Conservation (phyloP, 1,140 invertebrate genomes). For the Argopecten irradians region DNA sequence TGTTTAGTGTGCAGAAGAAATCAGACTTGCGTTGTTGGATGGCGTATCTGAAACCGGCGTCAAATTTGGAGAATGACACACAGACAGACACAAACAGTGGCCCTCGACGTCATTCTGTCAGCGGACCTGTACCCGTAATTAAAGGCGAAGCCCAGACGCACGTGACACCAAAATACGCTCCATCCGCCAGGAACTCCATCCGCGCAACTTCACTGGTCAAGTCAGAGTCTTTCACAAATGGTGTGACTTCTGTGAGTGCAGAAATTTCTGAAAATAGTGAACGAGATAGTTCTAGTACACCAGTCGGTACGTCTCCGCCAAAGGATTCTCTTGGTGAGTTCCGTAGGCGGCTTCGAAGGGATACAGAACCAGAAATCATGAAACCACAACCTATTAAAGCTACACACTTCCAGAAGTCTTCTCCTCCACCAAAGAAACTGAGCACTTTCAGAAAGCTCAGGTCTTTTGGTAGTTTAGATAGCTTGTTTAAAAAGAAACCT, state of each 20-base stretch:
- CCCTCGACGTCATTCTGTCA: constrained; percentile 28
- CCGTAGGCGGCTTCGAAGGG: constrained; percentile 52
- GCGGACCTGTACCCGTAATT: background rate
- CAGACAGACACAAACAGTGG: background rate
- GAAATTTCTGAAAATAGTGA: background rate
- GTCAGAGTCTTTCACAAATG: background rate
- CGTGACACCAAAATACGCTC: constrained; percentile 29
- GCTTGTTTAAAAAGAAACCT: constrained; percentile 54
- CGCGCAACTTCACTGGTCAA: background rate
- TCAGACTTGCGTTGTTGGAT: constrained; percentile 62
- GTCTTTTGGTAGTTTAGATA: constrained; percentile 64
- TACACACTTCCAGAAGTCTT: constrained; percentile 51
- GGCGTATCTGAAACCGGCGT: constrained; percentile 55
- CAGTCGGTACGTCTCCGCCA: constrained; percentile 26
- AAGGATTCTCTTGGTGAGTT: constrained; percentile 57
- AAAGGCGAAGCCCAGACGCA: background rate
- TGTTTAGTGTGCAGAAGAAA: constrained; percentile 62
- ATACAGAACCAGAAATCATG: constrained; percentile 51
- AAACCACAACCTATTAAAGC: constrained; percentile 63
- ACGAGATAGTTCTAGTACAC: constrained; percentile 9
- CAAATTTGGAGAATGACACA: constrained; percentile 50
- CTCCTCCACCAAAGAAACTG: constrained; percentile 26
- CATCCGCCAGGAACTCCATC: constrained; percentile 28
- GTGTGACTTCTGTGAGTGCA: background rate
- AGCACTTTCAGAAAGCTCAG: constrained; percentile 49